Evolutionary conservation across 2,113 vertebrate species (phyloP), one percentile per base, ranked within the genome.

Genomic region (Leptodactylus fuscus): DNA sequence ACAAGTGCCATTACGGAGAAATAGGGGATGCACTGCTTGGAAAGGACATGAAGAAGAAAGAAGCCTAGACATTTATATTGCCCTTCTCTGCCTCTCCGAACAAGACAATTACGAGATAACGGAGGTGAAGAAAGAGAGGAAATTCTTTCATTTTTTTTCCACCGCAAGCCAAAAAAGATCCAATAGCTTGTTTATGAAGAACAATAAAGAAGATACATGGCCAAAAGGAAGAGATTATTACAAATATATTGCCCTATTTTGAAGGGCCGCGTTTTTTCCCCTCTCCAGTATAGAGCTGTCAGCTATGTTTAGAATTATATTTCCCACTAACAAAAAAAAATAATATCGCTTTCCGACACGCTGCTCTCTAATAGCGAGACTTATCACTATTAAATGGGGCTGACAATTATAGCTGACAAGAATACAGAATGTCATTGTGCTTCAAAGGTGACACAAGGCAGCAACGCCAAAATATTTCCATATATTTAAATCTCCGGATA

Each of bases 101-200:
- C 92, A 94, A 94, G 94, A 94, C 94, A 94, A 93, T 95, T 94
- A 94, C 88, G 91, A 93, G 94, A 93, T 94, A 94, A 95, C 91
- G 91, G 91, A 92, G 88, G 90, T 90, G 91, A 87, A 89, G 91
- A 55, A 92, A 87, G 87, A 87, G 89, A 94, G 89, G 92, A 92
- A 94, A 92, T 93, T 92, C 91, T 92, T 93, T 92, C 92, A 91
- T 94, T 94, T 94, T 94, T 94, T 94, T 93, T 92, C 93, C 78
- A 0, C 85, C 89, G 91, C 88, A 90, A 90, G 91, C 91, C 88
- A 24, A 20, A 69, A 91, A 91, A 88, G 89, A 93, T 92, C 91
- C 93, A 94, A 92, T 90, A 91, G 92, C 53, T 90, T 92, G 89
- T 94, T 94, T 94, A 95, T 93, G 92, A 94, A 93, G 91, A 90